Evolutionary conservation across 2,888 invertebrate genomes (phyloP).

Genomic region (Glyphotaelius pellucidus): DNA sequence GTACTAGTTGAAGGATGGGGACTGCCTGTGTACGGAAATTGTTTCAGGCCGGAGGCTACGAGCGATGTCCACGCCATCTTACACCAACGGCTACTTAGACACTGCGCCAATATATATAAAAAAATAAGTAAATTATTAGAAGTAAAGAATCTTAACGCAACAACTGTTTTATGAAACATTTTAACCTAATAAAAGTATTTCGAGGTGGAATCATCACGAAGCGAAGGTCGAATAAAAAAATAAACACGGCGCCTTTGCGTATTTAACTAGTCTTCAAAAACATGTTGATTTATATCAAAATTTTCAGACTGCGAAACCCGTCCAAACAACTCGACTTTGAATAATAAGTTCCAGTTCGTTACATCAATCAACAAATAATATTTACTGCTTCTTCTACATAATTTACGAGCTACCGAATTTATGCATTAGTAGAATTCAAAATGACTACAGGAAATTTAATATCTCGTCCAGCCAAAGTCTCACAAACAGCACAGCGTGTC

Average conservation of each 20-base stretch:
- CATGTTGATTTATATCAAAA: not conserved
- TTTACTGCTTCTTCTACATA: constrained; percentile 9
- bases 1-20: not conserved
- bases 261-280: not conserved
- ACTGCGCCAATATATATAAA: constrained; percentile 35
- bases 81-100: constrained; percentile 48
- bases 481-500: not conserved
- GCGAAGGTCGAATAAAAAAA: not conserved
- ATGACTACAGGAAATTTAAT: not conserved
- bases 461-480: not conserved
- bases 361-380: constrained; percentile 31
- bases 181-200: not conserved
- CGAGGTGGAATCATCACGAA: not conserved
- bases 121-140: not conserved
- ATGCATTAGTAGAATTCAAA: constrained; percentile 41
- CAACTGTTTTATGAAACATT: not conserved
- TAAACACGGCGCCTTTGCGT: not conserved
- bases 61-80: constrained; percentile 59
- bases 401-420: constrained; percentile 44
- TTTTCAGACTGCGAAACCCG: not conserved
- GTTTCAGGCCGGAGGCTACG: constrained; percentile 59
- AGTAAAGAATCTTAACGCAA: not conserved
- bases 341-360: constrained; percentile 13
- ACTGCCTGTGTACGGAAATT: constrained; percentile 60
- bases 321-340: not conserved